Conservation (phyloP, 1,140 invertebrate species). For the Drosophila orena region DNA sequence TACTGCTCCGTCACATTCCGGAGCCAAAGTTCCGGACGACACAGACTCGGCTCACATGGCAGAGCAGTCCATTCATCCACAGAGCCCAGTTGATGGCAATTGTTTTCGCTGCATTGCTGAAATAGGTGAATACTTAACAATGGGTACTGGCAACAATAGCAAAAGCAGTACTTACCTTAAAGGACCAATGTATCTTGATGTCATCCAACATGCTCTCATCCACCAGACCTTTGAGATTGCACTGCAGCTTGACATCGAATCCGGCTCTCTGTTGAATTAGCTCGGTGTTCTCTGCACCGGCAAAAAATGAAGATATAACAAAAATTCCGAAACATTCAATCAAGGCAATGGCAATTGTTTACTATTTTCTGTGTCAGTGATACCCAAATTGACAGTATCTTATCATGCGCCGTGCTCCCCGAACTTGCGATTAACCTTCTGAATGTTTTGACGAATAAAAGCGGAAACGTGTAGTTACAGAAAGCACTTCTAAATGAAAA, state of each 20-base stretch:
- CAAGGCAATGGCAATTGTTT: slow-evolving; percentile 53
- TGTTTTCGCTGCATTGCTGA: slow-evolving; percentile 77
- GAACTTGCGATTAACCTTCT: slow-evolving; percentile 46
- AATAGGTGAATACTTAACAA: neutral
- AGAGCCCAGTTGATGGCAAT: slow-evolving; percentile 61
- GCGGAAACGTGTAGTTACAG: slow-evolving; percentile 28
- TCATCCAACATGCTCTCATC: slow-evolving; percentile 56
- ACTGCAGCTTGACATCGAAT: slow-evolving; percentile 72
- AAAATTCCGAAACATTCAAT: slow-evolving; percentile 32
- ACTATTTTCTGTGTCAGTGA: slow-evolving; percentile 34
- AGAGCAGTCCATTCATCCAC: slow-evolving; percentile 73
- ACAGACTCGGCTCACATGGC: slow-evolving; percentile 73
- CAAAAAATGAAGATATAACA: slow-evolving; percentile 33
- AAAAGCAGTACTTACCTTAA: slow-evolving; percentile 53
- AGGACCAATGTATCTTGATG: slow-evolving; percentile 78
- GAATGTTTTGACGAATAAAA: slow-evolving; percentile 34
- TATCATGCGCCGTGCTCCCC: slow-evolving; percentile 40
- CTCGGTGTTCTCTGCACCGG: slow-evolving; percentile 67
- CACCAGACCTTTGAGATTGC: slow-evolving; percentile 69
- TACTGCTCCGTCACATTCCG: slow-evolving; percentile 77
- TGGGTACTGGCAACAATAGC: neutral
- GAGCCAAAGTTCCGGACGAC: slow-evolving; percentile 67
- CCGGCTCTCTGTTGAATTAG: slow-evolving; percentile 75
- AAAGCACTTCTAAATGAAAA: neutral
- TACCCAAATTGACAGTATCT: slow-evolving; percentile 62